A percentile compares a stretch with the other conserved stretches of the same genome.
These are phyloP conservation scores for Argyresthia albistria DNA, from an alignment of 2,888 invertebrate genomes.

Conservation along the genomic window DNA sequence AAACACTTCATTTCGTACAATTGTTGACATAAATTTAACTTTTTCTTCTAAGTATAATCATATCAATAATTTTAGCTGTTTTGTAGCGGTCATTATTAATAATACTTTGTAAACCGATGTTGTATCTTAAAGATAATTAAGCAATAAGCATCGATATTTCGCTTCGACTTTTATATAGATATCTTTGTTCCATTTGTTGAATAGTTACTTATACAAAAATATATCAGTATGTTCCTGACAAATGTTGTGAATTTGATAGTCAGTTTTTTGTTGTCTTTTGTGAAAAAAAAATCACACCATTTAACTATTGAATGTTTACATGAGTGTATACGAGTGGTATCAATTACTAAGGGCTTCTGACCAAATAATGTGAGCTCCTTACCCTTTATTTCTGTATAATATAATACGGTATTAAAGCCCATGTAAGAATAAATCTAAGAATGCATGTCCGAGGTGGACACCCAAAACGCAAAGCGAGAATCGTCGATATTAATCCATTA, in stretches of 20 bases:
- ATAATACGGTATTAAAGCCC: no score
- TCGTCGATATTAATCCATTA: no score
- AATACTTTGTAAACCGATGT: constrained; percentile 11
- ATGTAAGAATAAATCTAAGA: no score
- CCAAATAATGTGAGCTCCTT: neutral
- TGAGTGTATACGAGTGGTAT: no score
- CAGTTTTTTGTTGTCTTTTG: neutral
- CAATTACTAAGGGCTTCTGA: no score
- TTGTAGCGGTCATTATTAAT: constrained; percentile 16
- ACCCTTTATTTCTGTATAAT: no score
- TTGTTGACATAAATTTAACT: constrained; percentile 9
- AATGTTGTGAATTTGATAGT: constrained; percentile 26
- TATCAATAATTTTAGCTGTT: constrained; percentile 46
- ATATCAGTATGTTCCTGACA: constrained; percentile 32
- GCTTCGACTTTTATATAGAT: constrained; percentile 29
- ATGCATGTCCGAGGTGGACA: no score
- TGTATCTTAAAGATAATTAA: constrained; percentile 24
- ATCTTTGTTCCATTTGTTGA: constrained; percentile 2
- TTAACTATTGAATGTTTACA: neutral
- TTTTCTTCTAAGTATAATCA: constrained; percentile 35
- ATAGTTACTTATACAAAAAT: constrained; percentile 24
- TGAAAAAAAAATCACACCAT: neutral
- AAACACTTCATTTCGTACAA: neutral
- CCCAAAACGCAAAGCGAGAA: no score
- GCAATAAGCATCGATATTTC: constrained; percentile 45